Conservation (phyloP, 2,797 vertebrate genomes). For the Nannoperca obscura region DNA sequence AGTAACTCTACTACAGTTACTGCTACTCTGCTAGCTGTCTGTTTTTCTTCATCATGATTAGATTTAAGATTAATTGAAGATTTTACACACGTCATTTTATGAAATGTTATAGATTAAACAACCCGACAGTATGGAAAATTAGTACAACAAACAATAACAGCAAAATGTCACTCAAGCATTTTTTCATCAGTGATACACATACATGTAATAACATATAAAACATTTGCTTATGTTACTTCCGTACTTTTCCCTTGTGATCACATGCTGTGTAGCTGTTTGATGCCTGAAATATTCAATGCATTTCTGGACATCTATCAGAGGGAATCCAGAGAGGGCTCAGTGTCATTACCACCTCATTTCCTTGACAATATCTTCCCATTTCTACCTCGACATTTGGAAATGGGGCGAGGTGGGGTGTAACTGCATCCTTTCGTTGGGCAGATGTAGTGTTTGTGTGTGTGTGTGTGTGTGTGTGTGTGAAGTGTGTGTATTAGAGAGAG, state of each 20-base stretch:
- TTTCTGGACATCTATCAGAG: conserved; percentile 13
- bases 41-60: background rate
- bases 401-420: background rate
- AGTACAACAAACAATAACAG: background rate
- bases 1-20: no score
- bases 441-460: background rate
- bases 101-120: background rate
- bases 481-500: background rate
- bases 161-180: background rate
- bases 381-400: conserved; percentile 30
- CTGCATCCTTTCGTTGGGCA: background rate
- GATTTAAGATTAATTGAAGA: background rate
- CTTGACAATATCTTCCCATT: conserved; percentile 34
- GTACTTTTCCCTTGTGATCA: background rate
- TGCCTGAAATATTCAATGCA: conserved; percentile 28
- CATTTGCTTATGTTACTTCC: background rate
- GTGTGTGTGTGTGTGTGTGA: background rate
- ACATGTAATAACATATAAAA: background rate
- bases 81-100: background rate
- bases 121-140: no score
- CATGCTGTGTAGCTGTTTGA: conserved; percentile 7
- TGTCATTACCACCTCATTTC: conserved; percentile 44
- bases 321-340: conserved; percentile 6
- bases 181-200: background rate
- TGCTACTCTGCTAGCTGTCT: background rate